phyloP scores from a whole-genome alignment of 2,113 vertebrate species.

The Saiga tatarica region DNA sequence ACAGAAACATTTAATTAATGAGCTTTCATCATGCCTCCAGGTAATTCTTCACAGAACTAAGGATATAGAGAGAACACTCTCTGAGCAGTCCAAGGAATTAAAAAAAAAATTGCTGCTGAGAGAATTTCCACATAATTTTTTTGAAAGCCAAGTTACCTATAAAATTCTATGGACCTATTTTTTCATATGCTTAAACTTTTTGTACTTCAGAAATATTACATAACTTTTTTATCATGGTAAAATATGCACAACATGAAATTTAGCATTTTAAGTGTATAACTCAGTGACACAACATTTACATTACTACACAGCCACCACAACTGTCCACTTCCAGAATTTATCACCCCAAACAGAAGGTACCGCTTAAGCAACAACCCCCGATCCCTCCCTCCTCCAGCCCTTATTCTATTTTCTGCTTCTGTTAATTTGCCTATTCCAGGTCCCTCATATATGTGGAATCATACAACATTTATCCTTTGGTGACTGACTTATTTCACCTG shows the following conservation, averaged over 20 bases:
- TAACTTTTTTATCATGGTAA: background rate
- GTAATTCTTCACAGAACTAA: conserved; percentile 64
- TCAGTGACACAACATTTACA: background rate
- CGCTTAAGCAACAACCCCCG: background rate
- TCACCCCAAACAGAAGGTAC: background rate
- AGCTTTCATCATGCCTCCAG: conserved; percentile 66
- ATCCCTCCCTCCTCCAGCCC: background rate
- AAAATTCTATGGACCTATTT: background rate
- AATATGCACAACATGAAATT: background rate
- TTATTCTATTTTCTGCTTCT: background rate
- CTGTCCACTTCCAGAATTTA: background rate
- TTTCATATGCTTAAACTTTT: background rate
- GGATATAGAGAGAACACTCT: conserved; percentile 43
- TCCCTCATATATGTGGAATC: background rate
- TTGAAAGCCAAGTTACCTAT: background rate
- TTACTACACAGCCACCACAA: too few relatives aligned
- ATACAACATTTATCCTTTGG: background rate
- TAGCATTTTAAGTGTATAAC: background rate
- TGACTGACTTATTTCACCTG: background rate
- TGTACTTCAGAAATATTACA: background rate
- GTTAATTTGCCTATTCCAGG: background rate
- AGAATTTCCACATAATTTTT: conserved; percentile 26
- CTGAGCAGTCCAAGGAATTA: conserved; percentile 18
- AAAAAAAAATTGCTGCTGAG: conserved; percentile 1
- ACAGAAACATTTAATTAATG: conserved; percentile 71